phyloP scores from a whole-genome alignment of 2,888 invertebrate species.

The Sarcophaga carnaria region DNA sequence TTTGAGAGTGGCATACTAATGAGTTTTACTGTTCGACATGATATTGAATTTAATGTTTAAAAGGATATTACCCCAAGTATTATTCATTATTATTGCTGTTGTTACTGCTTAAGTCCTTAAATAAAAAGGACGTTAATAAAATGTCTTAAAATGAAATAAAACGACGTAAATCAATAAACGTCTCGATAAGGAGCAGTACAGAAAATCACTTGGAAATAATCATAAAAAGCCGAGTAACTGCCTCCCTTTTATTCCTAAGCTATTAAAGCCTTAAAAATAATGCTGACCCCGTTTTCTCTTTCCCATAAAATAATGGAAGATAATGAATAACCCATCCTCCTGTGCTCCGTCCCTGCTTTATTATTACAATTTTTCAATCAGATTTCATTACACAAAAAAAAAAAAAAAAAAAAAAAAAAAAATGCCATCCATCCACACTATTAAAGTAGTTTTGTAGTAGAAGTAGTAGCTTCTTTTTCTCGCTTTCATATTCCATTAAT shows the following conservation, averaged over 20 bases:
- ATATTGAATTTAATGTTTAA: slow-evolving; percentile 44
- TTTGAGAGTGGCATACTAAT: slow-evolving; percentile 24
- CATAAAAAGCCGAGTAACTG: not conserved
- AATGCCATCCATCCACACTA: not conserved
- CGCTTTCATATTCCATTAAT: not conserved
- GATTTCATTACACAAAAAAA: too few relatives aligned
- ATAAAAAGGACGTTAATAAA: not conserved
- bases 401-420: too few relatives aligned
- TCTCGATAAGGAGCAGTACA: not conserved
- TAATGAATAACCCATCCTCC: too few relatives aligned
- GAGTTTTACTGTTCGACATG: slow-evolving; percentile 1
- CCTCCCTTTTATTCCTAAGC: too few relatives aligned
- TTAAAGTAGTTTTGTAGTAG: not conserved
- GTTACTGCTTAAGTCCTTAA: not conserved
- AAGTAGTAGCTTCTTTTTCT: not conserved
- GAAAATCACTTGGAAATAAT: not conserved
- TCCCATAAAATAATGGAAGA: too few relatives aligned
- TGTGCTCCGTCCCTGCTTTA: too few relatives aligned
- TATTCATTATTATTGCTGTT: not conserved
- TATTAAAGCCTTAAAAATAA: too few relatives aligned
- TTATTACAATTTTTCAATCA: too few relatives aligned
- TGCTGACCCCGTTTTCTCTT: too few relatives aligned
- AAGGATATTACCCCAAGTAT: not conserved
- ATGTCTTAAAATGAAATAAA: not conserved
- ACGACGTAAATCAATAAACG: not conserved